Evolutionary conservation across 2,797 vertebrate genomes (phyloP).

Genomic region (Notolabrus celidotus): DNA sequence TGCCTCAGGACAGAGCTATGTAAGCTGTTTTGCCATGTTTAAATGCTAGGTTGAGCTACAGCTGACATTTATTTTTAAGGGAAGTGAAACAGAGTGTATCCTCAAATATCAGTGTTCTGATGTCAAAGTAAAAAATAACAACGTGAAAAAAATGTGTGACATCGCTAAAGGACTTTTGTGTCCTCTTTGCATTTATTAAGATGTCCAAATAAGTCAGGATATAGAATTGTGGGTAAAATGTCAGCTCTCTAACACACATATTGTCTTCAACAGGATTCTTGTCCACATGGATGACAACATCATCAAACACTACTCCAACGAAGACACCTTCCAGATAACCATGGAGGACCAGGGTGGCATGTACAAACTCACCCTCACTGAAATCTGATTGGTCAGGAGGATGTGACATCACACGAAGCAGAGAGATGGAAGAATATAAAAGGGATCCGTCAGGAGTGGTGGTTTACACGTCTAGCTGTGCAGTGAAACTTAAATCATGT

Average conservation of each 20-base stretch:
- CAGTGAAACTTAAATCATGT: constrained; percentile 42
- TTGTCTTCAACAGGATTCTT: constrained; percentile 87
- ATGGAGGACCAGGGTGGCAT: constrained; percentile 92
- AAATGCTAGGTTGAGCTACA: too few relatives aligned
- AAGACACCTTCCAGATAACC: constrained; percentile 98
- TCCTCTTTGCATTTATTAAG: too few relatives aligned
- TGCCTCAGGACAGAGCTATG: too few relatives aligned
- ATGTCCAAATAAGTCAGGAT: neutral
- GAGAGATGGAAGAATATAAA: constrained; percentile 9
- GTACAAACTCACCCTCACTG: constrained; percentile 97
- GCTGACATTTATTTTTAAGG: too few relatives aligned
- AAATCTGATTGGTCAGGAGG: constrained; percentile 88
- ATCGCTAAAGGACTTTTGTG: too few relatives aligned
- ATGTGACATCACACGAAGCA: constrained; percentile 9
- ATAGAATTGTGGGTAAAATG: too few relatives aligned
- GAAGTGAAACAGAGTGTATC: too few relatives aligned
- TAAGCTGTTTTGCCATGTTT: too few relatives aligned
- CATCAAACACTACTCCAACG: constrained; percentile 98
- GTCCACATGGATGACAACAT: constrained; percentile 99
- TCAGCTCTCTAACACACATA: constrained; percentile 3
- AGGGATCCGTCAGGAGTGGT: constrained; percentile 32
- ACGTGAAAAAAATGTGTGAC: too few relatives aligned
- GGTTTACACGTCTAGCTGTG: constrained; percentile 79
- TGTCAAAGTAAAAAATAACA: too few relatives aligned
- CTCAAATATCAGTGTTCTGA: too few relatives aligned